phyloP scores from a whole-genome alignment of 2,113 vertebrate genomes.

The Cinclus mexicanus region DNA sequence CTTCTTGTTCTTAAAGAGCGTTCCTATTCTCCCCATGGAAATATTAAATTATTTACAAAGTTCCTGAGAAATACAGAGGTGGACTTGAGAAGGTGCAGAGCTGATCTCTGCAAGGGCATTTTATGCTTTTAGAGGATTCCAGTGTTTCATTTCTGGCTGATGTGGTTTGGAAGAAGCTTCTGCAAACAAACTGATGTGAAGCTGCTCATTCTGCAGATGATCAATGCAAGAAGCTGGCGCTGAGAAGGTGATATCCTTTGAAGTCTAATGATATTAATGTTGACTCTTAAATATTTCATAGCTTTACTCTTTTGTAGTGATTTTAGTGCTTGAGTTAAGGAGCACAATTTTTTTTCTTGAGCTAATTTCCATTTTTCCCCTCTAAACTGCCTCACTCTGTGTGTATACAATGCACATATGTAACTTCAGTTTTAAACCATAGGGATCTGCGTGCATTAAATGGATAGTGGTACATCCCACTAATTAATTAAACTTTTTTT shows the following conservation, averaged over 20 bases:
- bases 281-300: constrained; percentile 49
- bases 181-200: constrained; percentile 13
- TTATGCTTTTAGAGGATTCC: background rate
- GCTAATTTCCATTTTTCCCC: constrained; percentile 15
- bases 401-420: background rate
- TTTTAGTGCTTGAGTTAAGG: background rate
- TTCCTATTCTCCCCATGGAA: constrained; percentile 8
- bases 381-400: background rate
- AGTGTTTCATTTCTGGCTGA: constrained; percentile 1
- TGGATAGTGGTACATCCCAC: background rate
- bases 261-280: constrained; percentile 48
- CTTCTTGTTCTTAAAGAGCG: background rate
- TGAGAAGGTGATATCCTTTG: constrained; percentile 41
- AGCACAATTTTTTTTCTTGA: background rate
- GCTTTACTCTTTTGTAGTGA: constrained; percentile 33
- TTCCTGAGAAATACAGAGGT: background rate
- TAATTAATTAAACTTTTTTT: background rate
- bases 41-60: constrained; percentile 40
- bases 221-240: background rate
- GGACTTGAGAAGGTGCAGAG: background rate
- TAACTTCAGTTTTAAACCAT: background rate
- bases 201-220: background rate
- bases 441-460: background rate
- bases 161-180: constrained; percentile 32
- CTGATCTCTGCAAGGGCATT: background rate